These are phyloP conservation scores for Malthinus flaveolus DNA, from an alignment of 2,888 invertebrate species.

Conservation along the genomic window DNA sequence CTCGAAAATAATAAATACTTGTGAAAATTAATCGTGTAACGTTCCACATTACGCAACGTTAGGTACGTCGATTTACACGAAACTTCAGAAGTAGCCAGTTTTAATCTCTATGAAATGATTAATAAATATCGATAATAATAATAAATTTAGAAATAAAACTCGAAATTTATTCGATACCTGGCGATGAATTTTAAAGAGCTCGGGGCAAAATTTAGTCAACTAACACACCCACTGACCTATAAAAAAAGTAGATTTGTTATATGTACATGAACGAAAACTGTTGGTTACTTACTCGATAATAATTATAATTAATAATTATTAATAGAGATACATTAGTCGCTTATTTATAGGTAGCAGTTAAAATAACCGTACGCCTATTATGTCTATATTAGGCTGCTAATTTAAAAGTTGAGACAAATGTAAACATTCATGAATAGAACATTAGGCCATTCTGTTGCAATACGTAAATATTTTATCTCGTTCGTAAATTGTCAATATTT, in stretches of 20 bases:
- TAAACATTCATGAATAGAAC: slow-evolving; percentile 9
- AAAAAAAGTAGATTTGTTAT: slow-evolving; percentile 9
- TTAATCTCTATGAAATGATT: no score
- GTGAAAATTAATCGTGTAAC: no score
- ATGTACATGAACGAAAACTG: no score
- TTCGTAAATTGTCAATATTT: slow-evolving; percentile 9
- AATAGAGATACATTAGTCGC: not conserved
- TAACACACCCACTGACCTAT: slow-evolving; percentile 19
- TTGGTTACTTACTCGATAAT: not conserved
- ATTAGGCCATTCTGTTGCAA: slow-evolving; percentile 5
- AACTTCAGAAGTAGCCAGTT: no score
- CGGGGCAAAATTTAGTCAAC: slow-evolving; percentile 9
- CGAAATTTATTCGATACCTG: no score
- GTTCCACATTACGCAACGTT: no score
- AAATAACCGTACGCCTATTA: not conserved
- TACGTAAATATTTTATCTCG: slow-evolving; percentile 9
- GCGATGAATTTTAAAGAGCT: slow-evolving; percentile 1
- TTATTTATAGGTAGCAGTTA: slow-evolving; percentile 2
- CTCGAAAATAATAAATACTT: no score
- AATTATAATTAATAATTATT: slow-evolving; percentile 4
- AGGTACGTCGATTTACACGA: no score
- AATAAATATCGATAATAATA: no score
- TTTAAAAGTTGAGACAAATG: not conserved
- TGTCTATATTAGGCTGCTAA: not conserved
- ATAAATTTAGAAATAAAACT: no score